phyloP scores from a whole-genome alignment of 2,113 vertebrate genomes.

The Aegotheles bennettii region DNA sequence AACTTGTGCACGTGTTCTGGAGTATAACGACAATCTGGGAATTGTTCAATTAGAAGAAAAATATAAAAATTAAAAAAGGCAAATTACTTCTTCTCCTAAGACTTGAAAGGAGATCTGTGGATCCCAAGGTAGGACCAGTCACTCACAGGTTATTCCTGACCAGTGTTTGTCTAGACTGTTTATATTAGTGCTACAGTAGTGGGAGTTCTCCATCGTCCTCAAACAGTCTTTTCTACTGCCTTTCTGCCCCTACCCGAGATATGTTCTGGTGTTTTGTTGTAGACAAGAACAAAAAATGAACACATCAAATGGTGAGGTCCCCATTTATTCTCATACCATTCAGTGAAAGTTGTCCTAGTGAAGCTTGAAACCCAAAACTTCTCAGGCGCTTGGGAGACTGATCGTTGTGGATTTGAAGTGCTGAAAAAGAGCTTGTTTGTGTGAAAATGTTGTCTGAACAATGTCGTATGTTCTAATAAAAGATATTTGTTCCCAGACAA shows the following conservation, averaged over 20 bases:
- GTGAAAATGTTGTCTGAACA: not conserved
- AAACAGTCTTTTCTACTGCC: not conserved
- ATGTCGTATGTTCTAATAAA: not conserved
- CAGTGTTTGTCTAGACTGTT: not conserved
- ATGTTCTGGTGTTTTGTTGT: not conserved
- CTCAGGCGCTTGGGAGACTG: not conserved
- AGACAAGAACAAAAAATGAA: not conserved
- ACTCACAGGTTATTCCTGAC: not conserved
- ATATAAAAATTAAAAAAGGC: not conserved
- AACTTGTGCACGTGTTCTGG: not conserved
- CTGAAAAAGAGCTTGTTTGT: not conserved
- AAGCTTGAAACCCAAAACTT: not conserved
- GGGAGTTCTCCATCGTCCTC: not conserved
- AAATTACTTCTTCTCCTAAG: not conserved
- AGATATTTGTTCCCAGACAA: not conserved
- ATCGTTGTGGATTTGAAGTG: not conserved
- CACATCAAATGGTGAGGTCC: not conserved
- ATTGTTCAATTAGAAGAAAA: not conserved
- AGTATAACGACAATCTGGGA: not conserved
- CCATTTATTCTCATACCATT: not conserved
- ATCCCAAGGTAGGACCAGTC: not conserved
- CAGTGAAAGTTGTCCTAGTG: not conserved
- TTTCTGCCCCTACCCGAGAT: not conserved
- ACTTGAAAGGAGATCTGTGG: not conserved
- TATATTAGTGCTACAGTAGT: not conserved